Percentiles rank a stretch among this genome's conserved stretches.
Conservation (phyloP, 2,888 invertebrate genomes). For the Petrophora chlorosata region DNA sequence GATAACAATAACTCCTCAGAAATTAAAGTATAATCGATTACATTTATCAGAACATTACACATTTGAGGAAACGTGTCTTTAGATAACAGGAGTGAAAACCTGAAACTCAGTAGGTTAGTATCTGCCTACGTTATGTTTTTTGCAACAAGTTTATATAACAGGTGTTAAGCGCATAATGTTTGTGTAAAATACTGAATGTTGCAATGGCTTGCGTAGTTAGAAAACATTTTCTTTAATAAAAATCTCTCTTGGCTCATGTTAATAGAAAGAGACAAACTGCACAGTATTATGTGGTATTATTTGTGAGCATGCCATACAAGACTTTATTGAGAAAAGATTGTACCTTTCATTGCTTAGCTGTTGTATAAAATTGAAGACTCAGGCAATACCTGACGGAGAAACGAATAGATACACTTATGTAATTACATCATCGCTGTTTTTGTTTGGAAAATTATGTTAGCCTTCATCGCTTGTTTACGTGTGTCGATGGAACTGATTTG, state of each 20-base stretch:
- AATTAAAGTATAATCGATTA: conserved; percentile 1
- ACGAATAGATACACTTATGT: conserved; percentile 43
- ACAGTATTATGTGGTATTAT: conserved; percentile 11
- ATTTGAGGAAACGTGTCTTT: conserved; percentile 16
- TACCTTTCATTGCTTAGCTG: conserved; percentile 71
- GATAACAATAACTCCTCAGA: conserved; percentile 5
- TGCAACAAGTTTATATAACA: conserved; percentile 25
- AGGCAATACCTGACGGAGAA: conserved; percentile 50
- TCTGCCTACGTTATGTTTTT: conserved; percentile 25
- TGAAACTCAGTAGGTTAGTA: conserved; percentile 39
- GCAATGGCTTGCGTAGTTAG: not conserved
- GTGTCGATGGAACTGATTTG: not conserved
- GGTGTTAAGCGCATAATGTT: conserved; percentile 16
- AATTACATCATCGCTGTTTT: conserved; percentile 23
- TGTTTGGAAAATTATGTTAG: conserved; percentile 6
- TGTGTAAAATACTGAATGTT: not conserved
- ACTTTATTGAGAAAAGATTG: conserved; percentile 27
- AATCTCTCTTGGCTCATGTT: conserved; percentile 11
- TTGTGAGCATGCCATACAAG: conserved; percentile 41
- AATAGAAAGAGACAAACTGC: conserved; percentile 26
- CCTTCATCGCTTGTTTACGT: conserved; percentile 13
- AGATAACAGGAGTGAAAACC: conserved; percentile 19
- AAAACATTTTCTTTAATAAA: not conserved
- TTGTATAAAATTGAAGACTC: conserved; percentile 48
- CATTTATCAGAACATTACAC: conserved; percentile 1